A percentile compares a stretch with the other conserved stretches of the same genome.
Evolutionary conservation across 2,888 invertebrate species (phyloP).

Genomic region (Tachina fera): DNA sequence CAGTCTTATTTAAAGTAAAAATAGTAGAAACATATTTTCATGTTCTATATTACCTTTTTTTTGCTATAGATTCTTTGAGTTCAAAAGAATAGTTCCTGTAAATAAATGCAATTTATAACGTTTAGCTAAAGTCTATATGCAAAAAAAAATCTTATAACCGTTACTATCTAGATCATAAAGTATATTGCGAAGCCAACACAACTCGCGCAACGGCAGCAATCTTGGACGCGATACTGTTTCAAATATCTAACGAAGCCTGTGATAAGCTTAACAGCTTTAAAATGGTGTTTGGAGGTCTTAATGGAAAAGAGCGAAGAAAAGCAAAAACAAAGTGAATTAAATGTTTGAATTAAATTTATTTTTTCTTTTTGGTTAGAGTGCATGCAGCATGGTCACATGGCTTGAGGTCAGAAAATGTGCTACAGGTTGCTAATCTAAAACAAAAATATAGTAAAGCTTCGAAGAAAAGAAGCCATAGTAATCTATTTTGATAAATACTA

Average conservation of each 20-base stretch:
- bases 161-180: constrained; percentile 24
- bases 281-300: constrained; percentile 46
- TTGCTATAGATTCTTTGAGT: constrained; percentile 35
- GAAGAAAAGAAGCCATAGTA: not conserved
- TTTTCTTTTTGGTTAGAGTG: not conserved
- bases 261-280: constrained; percentile 65
- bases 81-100: constrained; percentile 37
- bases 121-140: constrained; percentile 43
- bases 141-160: constrained; percentile 49
- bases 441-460: not conserved
- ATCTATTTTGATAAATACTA: not conserved
- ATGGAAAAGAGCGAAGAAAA: constrained; percentile 22
- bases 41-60: constrained; percentile 35
- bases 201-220: not conserved
- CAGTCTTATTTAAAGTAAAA: constrained; percentile 36
- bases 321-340: constrained; percentile 3
- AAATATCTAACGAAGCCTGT: constrained; percentile 68
- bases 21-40: constrained; percentile 35
- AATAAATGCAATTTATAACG: constrained; percentile 59
- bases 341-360: not conserved
- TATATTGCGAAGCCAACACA: not conserved
- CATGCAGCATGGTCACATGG: not conserved
- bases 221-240: constrained; percentile 28
- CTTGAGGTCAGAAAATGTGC: constrained; percentile 24
- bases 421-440: constrained; percentile 15